Percentiles rank a stretch among this genome's conserved stretches.
These are phyloP conservation scores for Drosophila takahashii DNA, from an alignment of 1,140 invertebrate species.

Conservation along the genomic window DNA sequence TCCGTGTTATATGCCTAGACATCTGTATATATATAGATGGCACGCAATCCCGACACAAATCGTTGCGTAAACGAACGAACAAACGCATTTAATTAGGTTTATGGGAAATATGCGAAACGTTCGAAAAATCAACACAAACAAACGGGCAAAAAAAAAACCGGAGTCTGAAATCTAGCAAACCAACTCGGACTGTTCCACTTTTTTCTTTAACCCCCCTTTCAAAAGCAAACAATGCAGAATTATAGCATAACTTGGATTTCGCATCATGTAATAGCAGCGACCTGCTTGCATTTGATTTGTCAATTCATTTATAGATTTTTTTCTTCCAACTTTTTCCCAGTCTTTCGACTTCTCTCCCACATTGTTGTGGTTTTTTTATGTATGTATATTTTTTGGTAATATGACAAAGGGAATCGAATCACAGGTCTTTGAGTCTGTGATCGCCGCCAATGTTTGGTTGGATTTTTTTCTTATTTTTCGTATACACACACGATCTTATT, in stretches of 20 bases:
- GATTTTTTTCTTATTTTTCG: conserved; percentile 1
- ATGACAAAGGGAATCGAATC: conserved; percentile 8
- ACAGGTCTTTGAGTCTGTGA: neutral
- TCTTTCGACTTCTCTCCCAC: conserved; percentile 3
- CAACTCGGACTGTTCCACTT: conserved; percentile 12
- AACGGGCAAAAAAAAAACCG: conserved; percentile 34
- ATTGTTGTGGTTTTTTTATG: conserved; percentile 3
- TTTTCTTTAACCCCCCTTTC: neutral
- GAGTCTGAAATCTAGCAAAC: conserved; percentile 26
- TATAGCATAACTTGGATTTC: conserved; percentile 80
- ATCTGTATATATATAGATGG: conserved; percentile 22
- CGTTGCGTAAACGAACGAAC: conserved; percentile 74
- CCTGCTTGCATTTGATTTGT: conserved; percentile 73
- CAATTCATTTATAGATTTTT: conserved; percentile 78
- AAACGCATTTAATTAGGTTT: conserved; percentile 79
- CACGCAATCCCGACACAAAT: conserved; percentile 56
- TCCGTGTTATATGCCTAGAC: conserved; percentile 8
- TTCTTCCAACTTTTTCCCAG: conserved; percentile 20
- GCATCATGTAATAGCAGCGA: conserved; percentile 74
- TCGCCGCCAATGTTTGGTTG: neutral
- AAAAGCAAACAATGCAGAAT: conserved; percentile 70
- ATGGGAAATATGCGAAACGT: conserved; percentile 77
- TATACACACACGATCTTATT: conserved; percentile 16
- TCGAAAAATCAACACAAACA: conserved; percentile 36
- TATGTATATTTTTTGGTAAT: neutral